These are phyloP conservation scores for Anagrus nilaparvatae DNA, from an alignment of 1,140 invertebrate species.

Conservation along the genomic window DNA sequence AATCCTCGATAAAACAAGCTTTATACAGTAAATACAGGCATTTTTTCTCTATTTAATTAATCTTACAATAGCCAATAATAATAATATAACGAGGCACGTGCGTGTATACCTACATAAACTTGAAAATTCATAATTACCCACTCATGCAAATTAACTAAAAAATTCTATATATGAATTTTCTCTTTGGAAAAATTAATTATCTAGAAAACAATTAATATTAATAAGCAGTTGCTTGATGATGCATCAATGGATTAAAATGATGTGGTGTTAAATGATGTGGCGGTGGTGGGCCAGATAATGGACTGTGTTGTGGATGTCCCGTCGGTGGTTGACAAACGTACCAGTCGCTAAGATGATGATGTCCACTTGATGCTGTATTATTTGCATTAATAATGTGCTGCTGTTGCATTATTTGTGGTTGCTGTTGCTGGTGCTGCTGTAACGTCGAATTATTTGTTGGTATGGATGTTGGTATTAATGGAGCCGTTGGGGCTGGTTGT, in stretches of 20 bases:
- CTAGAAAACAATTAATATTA: too few species aligned
- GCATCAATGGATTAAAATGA: constrained; percentile 41
- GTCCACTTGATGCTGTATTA: constrained; percentile 16
- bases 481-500: constrained; percentile 29
- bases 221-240: constrained; percentile 40
- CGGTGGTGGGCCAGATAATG: constrained; percentile 42
- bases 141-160: too few species aligned
- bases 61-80: too few species aligned
- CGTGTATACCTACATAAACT: too few species aligned
- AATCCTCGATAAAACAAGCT: not conserved
- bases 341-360: constrained; percentile 43
- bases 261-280: constrained; percentile 43
- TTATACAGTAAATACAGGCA: not conserved
- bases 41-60: not conserved
- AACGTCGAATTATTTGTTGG: not conserved
- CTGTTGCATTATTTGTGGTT: constrained; percentile 21
- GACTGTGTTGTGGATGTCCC: constrained; percentile 37
- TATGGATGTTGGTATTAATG: constrained; percentile 18
- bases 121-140: too few species aligned
- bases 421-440: constrained; percentile 1
- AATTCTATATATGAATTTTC: constrained; percentile 1
- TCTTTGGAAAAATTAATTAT: constrained; percentile 16
- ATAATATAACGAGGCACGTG: constrained; percentile 21
- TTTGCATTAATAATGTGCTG: not conserved
- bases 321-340: constrained; percentile 47